These are phyloP conservation scores for Plestiodon gilberti DNA, from an alignment of 2,113 vertebrate species.

Conservation along the genomic window DNA sequence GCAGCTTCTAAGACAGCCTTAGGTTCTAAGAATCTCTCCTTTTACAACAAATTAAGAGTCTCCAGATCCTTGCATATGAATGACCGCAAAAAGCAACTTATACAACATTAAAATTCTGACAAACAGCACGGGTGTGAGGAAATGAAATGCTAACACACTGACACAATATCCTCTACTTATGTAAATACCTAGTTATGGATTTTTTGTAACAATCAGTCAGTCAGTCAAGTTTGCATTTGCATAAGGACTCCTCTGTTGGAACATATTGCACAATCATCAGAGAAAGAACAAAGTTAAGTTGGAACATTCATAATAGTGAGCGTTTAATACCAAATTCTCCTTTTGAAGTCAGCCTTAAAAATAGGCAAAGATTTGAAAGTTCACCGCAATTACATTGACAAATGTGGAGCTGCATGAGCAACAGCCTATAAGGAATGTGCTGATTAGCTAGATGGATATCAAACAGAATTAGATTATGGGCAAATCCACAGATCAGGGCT, in stretches of 20 bases:
- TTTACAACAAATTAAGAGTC: conserved; percentile 26
- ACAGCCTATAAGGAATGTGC: conserved; percentile 49
- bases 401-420: conserved; percentile 35
- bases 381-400: conserved; percentile 51
- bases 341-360: conserved; percentile 43
- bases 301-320: conserved; percentile 60
- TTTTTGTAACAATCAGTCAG: background rate
- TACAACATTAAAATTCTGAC: conserved; percentile 40
- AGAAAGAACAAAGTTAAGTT: conserved; percentile 29
- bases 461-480: conserved; percentile 27
- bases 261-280: conserved; percentile 49
- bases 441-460: conserved; percentile 38
- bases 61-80: conserved; percentile 12
- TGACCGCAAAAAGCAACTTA: background rate
- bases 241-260: conserved; percentile 28
- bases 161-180: conserved; percentile 33
- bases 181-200: conserved; percentile 47
- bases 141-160: conserved; percentile 35
- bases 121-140: background rate
- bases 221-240: conserved; percentile 32
- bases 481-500: background rate
- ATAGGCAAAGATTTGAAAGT: conserved; percentile 35
- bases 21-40: background rate
- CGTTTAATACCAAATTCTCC: conserved; percentile 42
- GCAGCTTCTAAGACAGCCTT: background rate